Percentiles rank a stretch among this genome's conserved stretches.
phyloP scores from a whole-genome alignment of 2,888 invertebrate genomes.

The Dastarcus helophoroides region DNA sequence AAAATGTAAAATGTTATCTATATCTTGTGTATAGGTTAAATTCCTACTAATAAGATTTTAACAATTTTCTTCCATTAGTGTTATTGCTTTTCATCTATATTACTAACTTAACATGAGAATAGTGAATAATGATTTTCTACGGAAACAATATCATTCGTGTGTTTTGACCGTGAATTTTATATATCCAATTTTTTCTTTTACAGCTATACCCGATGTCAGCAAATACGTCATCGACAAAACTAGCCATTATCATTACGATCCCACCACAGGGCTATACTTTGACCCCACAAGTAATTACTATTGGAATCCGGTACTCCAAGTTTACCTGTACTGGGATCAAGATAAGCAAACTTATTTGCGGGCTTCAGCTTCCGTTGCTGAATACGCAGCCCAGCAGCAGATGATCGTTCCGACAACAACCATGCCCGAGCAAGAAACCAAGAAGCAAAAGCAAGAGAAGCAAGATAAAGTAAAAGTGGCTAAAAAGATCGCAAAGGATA shows the following conservation, averaged over 20 bases:
- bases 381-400: slow-evolving; percentile 16
- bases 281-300: slow-evolving; percentile 94
- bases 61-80: too few relatives aligned
- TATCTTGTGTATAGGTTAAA: too few relatives aligned
- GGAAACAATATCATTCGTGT: slow-evolving; percentile 5
- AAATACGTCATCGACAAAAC: slow-evolving; percentile 89
- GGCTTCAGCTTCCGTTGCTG: slow-evolving; percentile 32
- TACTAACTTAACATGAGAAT: too few relatives aligned
- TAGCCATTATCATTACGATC: slow-evolving; percentile 94
- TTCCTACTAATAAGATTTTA: too few relatives aligned
- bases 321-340: slow-evolving; percentile 93
- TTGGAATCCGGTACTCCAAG: slow-evolving; percentile 81
- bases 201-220: slow-evolving; percentile 73
- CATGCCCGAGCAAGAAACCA: slow-evolving; percentile 38
- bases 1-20: too few relatives aligned
- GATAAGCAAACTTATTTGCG: slow-evolving; percentile 52
- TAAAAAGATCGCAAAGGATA: slow-evolving; percentile 93
- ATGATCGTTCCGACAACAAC: slow-evolving; percentile 4
- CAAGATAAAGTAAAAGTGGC: slow-evolving; percentile 95
- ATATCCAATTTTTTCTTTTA: slow-evolving; percentile 15
- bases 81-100: too few relatives aligned
- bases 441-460: slow-evolving; percentile 62
- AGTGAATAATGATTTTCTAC: too few relatives aligned
- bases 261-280: slow-evolving; percentile 86
- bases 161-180: slow-evolving; percentile 5